Percentiles rank a stretch among this genome's conserved stretches.
Conservation (phyloP, 2,797 vertebrate species). For the Eulemur rubriventer region DNA sequence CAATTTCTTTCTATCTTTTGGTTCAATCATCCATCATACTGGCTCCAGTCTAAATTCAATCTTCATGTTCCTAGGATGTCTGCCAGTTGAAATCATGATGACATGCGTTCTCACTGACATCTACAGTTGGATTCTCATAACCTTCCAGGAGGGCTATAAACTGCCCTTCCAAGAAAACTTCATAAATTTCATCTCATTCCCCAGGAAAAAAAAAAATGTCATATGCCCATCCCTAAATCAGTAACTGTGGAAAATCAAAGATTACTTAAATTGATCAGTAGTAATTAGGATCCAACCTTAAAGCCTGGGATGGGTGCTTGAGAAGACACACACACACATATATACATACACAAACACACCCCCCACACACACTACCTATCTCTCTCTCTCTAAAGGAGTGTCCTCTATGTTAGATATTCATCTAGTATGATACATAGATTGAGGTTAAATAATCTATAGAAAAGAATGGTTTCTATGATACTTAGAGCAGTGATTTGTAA, state of each 20-base stretch:
- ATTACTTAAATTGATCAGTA: background rate
- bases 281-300: background rate
- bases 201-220: background rate
- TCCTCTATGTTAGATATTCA: background rate
- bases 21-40: background rate
- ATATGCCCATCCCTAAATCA: background rate
- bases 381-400: background rate
- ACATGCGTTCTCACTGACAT: background rate
- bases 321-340: background rate
- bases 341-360: too few relatives aligned
- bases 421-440: background rate
- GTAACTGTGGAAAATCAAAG: background rate
- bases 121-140: background rate
- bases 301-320: background rate
- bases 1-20: background rate
- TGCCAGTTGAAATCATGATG: background rate
- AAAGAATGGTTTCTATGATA: background rate
- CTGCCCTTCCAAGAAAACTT: background rate
- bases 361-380: too few relatives aligned
- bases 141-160: background rate
- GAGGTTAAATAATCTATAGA: background rate
- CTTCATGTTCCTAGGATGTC: background rate
- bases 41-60: background rate
- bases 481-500: background rate
- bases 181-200: background rate